These are phyloP conservation scores for Drosophila kokeensis DNA, from an alignment of 2,888 invertebrate genomes.

Conservation along the genomic window DNA sequence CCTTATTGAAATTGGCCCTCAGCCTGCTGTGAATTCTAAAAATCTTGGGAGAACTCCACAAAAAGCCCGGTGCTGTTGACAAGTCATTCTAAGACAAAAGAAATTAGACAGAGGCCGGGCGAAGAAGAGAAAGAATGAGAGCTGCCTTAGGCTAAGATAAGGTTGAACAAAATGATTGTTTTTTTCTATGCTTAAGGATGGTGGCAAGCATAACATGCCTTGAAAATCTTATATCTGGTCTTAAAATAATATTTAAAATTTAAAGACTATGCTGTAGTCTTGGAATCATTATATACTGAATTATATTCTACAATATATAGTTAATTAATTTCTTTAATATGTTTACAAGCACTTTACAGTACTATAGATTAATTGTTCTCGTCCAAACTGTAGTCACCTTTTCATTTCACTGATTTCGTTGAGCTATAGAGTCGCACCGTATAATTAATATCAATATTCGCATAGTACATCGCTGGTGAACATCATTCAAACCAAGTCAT, in stretches of 20 bases:
- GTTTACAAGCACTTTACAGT: background rate
- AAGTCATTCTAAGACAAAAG: conserved; percentile 2
- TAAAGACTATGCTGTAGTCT: background rate
- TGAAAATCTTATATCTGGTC: background rate
- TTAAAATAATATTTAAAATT: background rate
- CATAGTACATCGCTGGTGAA: background rate
- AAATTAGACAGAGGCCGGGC: background rate
- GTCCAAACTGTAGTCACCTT: background rate
- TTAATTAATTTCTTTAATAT: too few relatives aligned
- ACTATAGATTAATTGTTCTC: background rate
- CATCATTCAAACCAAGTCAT: conserved; percentile 29
- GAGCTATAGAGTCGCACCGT: background rate
- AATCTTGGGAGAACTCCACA: conserved; percentile 19
- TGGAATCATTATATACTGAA: background rate
- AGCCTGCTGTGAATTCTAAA: background rate
- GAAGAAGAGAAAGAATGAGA: background rate
- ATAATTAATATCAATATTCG: conserved; percentile 55
- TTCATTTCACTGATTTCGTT: background rate
- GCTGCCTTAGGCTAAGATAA: background rate
- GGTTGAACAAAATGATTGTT: background rate
- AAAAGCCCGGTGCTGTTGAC: conserved; percentile 21
- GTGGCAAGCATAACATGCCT: background rate
- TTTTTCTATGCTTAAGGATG: background rate
- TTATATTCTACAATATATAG: background rate
- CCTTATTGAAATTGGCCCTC: conserved; percentile 29